Evolutionary conservation across 1,140 invertebrate species (phyloP).

Genomic region (Diabrotica virgifera): DNA sequence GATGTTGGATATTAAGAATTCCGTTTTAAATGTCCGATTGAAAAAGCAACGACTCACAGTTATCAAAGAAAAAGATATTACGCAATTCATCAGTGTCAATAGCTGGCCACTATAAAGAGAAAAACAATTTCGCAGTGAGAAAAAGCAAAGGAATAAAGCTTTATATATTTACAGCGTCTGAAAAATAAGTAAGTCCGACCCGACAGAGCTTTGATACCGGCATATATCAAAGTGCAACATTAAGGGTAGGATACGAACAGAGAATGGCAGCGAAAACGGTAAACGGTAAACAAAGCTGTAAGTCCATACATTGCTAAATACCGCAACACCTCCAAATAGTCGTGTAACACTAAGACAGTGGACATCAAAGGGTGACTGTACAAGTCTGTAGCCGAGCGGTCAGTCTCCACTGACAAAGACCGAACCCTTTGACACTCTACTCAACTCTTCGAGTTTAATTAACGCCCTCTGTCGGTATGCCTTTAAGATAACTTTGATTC

Average conservation of each 20-base stretch:
- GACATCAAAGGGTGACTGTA: conserved; percentile 42
- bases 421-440: conserved; percentile 44
- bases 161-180: neutral
- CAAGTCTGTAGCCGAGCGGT: conserved; percentile 43
- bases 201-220: conserved; percentile 22
- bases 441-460: conserved; percentile 45
- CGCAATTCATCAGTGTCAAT: too few relatives aligned
- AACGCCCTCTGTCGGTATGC: conserved; percentile 43
- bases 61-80: too few relatives aligned
- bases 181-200: conserved; percentile 24
- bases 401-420: conserved; percentile 42
- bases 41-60: too few relatives aligned
- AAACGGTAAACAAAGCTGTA: conserved; percentile 29
- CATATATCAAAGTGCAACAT: conserved; percentile 1
- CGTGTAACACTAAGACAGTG: conserved; percentile 46
- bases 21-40: too few relatives aligned
- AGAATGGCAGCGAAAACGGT: neutral
- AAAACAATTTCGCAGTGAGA: conserved; percentile 9
- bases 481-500: conserved; percentile 45
- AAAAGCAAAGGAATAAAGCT: neutral
- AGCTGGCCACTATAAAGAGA: neutral
- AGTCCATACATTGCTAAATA: conserved; percentile 45
- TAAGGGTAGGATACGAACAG: neutral
- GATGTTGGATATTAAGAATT: too few relatives aligned
- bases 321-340: conserved; percentile 45